Base-by-base conservation (phyloP, 1,140 invertebrate genomes). In the Venustaconcha ellipsiformis region DNA sequence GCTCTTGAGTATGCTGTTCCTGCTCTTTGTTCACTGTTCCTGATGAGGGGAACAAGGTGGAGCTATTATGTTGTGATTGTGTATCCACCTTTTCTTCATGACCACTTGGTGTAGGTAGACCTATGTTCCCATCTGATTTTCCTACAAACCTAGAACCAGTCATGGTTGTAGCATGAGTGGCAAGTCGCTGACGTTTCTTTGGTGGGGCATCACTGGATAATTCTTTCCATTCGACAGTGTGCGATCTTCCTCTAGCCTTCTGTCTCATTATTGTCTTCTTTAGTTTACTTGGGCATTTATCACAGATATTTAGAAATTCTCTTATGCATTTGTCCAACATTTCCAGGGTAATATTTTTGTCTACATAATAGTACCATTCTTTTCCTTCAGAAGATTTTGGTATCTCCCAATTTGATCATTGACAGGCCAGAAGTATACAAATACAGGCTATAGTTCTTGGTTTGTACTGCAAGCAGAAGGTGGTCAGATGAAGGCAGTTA, bases 331-430 rank as follows among this genome's bases (percentile, higher is more conserved):
- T 83, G 89, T 96, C 94, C 18, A 97, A 90, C 56, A 95, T 90
- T 72, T 97, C 96, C 15, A 93, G 90, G 0, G 96, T 97, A 0
- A 98, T 96, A 20, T 91, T 93, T 80, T 93, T 93, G 89, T 99
- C 97, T 20, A 98, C 95, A 89, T 99, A 98, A 88, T 93, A 96
- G 88, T 95, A 98, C 97, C 97, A 99, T 70, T 96, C 94, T 84
- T 94, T 95, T 57, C 96, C 96, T 91, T 98, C 96, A 81, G 94
- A 95, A 62, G 96, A 97, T 78, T 94, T 92, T 11, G 96, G 96
- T 84, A 97, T 96, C 94, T 96, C 94, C 95, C 96, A 97, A 86
- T 95, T 96, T 14, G 96, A 96, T 97, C 97, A 99, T 91, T 97
- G 98, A 87, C 96, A 97, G 4, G 97, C 97, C 18, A 99, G 91